These are phyloP conservation scores for Lasaia peninsularis DNA, from an alignment of 1,140 invertebrate species.

Conservation along the genomic window DNA sequence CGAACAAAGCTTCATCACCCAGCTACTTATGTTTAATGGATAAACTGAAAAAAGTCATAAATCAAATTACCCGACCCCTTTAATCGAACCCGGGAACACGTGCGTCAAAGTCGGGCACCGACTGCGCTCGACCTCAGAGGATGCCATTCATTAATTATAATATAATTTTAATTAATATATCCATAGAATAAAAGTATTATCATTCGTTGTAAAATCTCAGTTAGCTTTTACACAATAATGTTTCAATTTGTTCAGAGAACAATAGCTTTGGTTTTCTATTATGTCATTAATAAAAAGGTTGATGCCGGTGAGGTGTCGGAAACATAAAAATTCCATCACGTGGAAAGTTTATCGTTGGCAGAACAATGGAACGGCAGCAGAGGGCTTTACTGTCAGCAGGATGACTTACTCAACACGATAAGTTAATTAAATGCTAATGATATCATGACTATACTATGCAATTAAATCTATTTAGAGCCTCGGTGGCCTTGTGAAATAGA, in stretches of 20 bases:
- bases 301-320: slow-evolving; percentile 50
- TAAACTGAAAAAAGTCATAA: too few relatives aligned
- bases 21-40: too few relatives aligned
- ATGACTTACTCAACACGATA: not conserved
- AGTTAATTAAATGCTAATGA: not conserved
- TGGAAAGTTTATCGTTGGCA: slow-evolving; percentile 62
- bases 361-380: slow-evolving; percentile 63
- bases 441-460: too few relatives aligned
- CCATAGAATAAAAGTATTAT: too few relatives aligned
- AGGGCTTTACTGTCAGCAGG: slow-evolving; percentile 23
- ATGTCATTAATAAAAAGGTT: slow-evolving; percentile 11
- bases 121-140: too few relatives aligned
- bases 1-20: too few relatives aligned
- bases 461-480: too few relatives aligned
- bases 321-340: slow-evolving; percentile 74
- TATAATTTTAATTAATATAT: too few relatives aligned
- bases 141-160: not conserved
- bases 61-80: too few relatives aligned
- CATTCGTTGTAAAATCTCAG: not conserved
- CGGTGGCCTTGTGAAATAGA: too few relatives aligned
- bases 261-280: slow-evolving; percentile 4
- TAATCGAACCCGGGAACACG: too few relatives aligned
- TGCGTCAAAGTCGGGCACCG: too few relatives aligned
- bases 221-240: not conserved
- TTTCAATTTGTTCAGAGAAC: not conserved